Conservation (phyloP, 2,797 vertebrate species). For the Vespertilio murinus region DNA sequence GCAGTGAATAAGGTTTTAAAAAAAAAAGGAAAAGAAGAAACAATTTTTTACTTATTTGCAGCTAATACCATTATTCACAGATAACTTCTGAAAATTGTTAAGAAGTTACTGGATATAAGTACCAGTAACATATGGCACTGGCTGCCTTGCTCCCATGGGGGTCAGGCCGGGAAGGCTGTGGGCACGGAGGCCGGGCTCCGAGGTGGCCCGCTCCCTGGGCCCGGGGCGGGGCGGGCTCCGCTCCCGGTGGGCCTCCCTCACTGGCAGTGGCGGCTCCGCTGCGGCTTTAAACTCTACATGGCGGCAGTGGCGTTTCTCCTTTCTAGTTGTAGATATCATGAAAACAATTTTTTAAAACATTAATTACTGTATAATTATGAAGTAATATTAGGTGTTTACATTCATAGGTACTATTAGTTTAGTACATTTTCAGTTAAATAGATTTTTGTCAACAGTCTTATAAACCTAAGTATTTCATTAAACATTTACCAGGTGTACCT, state of each 20-base stretch:
- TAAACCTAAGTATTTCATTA: background rate
- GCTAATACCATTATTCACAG: background rate
- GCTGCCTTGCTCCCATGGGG: too few relatives aligned
- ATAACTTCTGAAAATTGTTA: background rate
- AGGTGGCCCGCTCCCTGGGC: too few relatives aligned
- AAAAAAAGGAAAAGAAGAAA: background rate
- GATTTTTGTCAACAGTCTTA: background rate
- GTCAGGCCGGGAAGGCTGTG: too few relatives aligned
- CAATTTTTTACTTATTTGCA: background rate
- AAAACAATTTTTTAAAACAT: background rate
- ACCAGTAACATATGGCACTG: background rate
- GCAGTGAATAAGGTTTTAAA: background rate
- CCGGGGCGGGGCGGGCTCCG: too few relatives aligned
- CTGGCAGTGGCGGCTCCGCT: too few relatives aligned
- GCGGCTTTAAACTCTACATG: too few relatives aligned
- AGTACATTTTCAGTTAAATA: constrained; percentile 21
- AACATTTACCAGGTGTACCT: background rate
- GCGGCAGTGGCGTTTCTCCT: too few relatives aligned
- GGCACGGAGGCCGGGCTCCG: too few relatives aligned
- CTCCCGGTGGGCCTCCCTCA: too few relatives aligned
- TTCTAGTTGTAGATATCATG: too few relatives aligned
- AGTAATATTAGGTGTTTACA: background rate
- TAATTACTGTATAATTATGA: background rate
- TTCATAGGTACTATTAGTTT: background rate
- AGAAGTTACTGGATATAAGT: background rate